Conservation (phyloP, 2,888 invertebrate species). For the Cantharis rufa region DNA sequence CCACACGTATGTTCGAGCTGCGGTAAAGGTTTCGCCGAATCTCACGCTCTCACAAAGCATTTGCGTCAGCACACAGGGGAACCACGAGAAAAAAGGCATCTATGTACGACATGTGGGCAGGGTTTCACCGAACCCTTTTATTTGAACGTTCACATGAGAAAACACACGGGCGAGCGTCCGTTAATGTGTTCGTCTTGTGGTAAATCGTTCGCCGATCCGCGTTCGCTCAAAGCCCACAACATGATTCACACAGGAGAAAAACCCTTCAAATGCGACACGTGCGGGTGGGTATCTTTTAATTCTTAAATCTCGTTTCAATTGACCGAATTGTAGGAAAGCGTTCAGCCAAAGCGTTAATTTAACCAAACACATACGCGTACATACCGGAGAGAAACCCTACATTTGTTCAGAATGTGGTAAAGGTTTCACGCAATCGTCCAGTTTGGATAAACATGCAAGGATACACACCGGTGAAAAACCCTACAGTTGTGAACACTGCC, state of each 20-base stretch:
- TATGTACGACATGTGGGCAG: conserved; percentile 57
- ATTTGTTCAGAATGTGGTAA: conserved; percentile 44
- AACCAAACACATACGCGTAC: conserved; percentile 44
- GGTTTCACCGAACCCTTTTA: conserved; percentile 47
- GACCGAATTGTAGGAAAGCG: conserved; percentile 38
- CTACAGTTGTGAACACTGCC: conserved; percentile 39
- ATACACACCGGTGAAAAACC: conserved; percentile 41
- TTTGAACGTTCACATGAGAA: conserved; percentile 45
- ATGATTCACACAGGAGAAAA: conserved; percentile 44
- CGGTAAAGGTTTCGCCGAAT: conserved; percentile 60
- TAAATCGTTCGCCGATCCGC: conserved; percentile 47
- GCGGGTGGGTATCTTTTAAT: conserved; percentile 37
- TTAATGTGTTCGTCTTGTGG: conserved; percentile 43
- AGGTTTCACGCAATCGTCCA: conserved; percentile 44
- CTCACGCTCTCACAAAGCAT: conserved; percentile 60
- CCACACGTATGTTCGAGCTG: conserved; percentile 59
- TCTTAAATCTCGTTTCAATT: not conserved
- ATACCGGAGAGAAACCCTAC: conserved; percentile 46
- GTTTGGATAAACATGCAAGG: conserved; percentile 42
- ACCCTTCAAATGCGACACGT: conserved; percentile 43
- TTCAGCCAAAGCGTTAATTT: conserved; percentile 45
- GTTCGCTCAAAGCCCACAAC: conserved; percentile 44
- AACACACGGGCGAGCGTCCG: conserved; percentile 48
- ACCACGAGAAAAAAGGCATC: conserved; percentile 56
- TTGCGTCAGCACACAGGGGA: conserved; percentile 60